These are phyloP conservation scores for Chaetodon trifascialis DNA, from an alignment of 2,113 vertebrate genomes.

Conservation along the genomic window DNA sequence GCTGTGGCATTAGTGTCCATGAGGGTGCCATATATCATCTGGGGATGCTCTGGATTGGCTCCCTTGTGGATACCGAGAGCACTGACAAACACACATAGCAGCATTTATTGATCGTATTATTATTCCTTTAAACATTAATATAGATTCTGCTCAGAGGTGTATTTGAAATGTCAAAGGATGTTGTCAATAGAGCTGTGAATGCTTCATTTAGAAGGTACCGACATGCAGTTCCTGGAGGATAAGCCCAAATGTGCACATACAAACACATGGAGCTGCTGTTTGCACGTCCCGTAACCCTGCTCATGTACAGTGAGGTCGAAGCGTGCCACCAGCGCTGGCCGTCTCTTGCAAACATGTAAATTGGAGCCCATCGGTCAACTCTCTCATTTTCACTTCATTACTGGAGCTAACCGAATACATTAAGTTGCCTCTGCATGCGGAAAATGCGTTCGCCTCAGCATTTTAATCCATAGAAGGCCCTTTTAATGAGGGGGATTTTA, in stretches of 20 bases:
- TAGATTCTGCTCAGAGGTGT: constrained; percentile 3
- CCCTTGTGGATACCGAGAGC: neutral
- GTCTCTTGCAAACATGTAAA: constrained; percentile 55
- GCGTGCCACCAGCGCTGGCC: constrained; percentile 1
- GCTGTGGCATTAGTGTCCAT: neutral
- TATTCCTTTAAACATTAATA: constrained; percentile 35
- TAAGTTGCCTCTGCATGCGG: constrained; percentile 64
- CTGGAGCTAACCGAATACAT: constrained; percentile 67
- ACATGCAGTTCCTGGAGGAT: neutral
- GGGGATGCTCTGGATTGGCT: neutral
- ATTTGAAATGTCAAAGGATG: constrained; percentile 3
- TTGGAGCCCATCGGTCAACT: constrained; percentile 48
- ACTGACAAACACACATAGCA: neutral
- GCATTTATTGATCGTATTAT: constrained; percentile 25
- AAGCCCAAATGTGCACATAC: neutral
- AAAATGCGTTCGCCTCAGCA: constrained; percentile 78
- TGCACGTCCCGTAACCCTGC: constrained; percentile 22
- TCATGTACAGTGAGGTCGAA: constrained; percentile 29
- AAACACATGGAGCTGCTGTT: constrained; percentile 2
- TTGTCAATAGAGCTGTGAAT: neutral
- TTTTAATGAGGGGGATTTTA: constrained; percentile 78
- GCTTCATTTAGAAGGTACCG: constrained; percentile 3
- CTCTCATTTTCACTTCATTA: constrained; percentile 75
- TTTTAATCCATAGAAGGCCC: constrained; percentile 69
- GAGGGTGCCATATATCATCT: constrained; percentile 5